phyloP scores from a whole-genome alignment of 2,797 vertebrate genomes.

The Neomorphus geoffroyi region DNA sequence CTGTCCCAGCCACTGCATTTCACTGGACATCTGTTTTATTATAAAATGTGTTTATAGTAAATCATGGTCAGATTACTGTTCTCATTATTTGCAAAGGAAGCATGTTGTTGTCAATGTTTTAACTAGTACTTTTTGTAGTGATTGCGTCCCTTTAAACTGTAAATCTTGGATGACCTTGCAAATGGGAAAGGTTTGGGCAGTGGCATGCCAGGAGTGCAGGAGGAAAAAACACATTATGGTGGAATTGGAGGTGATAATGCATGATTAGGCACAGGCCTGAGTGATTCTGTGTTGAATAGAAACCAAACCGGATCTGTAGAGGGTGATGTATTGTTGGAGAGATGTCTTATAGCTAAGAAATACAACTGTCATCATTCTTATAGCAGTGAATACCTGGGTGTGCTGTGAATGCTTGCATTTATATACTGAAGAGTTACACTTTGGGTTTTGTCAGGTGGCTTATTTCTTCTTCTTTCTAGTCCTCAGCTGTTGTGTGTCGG shows the following conservation, averaged over 20 bases:
- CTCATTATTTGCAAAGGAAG: not conserved
- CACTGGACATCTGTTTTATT: not conserved
- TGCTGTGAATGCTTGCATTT: not conserved
- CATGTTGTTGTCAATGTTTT: not conserved
- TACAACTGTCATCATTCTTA: not conserved
- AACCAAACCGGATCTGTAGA: not conserved
- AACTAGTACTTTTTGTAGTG: not conserved
- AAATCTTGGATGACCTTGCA: not conserved
- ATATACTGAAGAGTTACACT: not conserved
- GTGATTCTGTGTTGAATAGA: not conserved
- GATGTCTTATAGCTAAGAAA: not conserved
- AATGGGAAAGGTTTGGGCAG: not conserved
- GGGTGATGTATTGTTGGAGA: not conserved
- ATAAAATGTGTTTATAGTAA: not conserved
- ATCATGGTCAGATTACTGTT: not conserved
- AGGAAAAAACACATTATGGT: not conserved
- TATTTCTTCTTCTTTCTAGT: not conserved
- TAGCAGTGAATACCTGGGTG: not conserved
- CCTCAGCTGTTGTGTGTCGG: not conserved
- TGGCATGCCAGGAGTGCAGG: not conserved
- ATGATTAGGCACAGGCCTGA: not conserved
- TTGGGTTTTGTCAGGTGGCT: not conserved
- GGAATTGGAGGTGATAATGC: not conserved
- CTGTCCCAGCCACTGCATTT: not conserved
- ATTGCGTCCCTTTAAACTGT: not conserved